Evolutionary conservation across 2,888 invertebrate species (phyloP), one percentile per base, ranked within the genome.

Genomic region (Gisinianus flammeolus): DNA sequence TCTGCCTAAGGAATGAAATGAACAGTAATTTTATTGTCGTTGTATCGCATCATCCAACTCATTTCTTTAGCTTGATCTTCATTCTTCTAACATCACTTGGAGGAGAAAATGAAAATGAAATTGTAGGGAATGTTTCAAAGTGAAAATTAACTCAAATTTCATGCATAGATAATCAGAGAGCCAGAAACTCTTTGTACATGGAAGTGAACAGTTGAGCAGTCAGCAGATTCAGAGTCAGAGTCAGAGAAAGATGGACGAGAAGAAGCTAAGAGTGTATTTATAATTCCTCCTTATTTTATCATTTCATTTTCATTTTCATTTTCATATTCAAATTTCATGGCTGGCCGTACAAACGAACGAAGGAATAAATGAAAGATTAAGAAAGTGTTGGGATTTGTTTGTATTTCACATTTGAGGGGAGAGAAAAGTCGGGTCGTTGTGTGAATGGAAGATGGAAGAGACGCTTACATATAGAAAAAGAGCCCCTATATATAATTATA

Each of bases 341-440:
- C 44, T 44, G 6, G 44, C 6, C 44, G 6, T 16, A 16, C 44
- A 44, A 6, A 6, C 44, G 6, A 44, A 44, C 16, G 16, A 10
- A 26, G 26, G 62, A 64, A 64, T 24, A 70, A 77, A 70, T 62
- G 71, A 28, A 70, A 77, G 77, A 77, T 77, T 77, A 77, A 71
- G 64, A 24, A 70, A 71, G 70, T 77, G 71, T 70, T 77, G 77
- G 52, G 28, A 44, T 22, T 70, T 69, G 71, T 77, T 52, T 71
- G 70, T 70, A 28, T 56, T 58, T 74, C 56, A 22, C 56, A n/a
- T 22, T 12, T n/a, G 6, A 56, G 44, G 44, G 44, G 44, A 44
- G 44, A 16, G 44, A 16, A 44, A 44, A 16, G 44, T 10, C 16
- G 16, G 44, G 6, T 44, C 16, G 44, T 56, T n/a, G 44, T 44